These are phyloP conservation scores for Pelobates fuscus DNA, from an alignment of 2,113 vertebrate genomes.

Conservation along the genomic window DNA sequence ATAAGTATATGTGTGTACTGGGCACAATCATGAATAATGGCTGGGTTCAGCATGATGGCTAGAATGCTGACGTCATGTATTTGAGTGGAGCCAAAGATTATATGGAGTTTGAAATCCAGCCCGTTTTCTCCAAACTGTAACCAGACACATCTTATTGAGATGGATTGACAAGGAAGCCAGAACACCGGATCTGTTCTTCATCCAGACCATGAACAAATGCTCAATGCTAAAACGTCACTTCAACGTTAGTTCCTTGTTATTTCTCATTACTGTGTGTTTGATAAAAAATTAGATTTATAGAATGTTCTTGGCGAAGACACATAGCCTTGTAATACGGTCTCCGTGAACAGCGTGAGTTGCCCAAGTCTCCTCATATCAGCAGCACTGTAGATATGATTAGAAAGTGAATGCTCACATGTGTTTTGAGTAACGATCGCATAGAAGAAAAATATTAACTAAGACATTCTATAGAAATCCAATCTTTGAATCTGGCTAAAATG, in stretches of 20 bases:
- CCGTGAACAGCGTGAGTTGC: neutral
- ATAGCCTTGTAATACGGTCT: slow-evolving; percentile 6
- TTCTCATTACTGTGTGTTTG: slow-evolving; percentile 15
- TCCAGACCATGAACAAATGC: too few relatives aligned
- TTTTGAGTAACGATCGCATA: neutral
- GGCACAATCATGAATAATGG: too few relatives aligned
- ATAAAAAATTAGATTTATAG: slow-evolving; percentile 11
- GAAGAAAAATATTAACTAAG: neutral
- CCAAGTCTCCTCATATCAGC: slow-evolving; percentile 27
- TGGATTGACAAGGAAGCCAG: neutral
- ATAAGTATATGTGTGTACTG: too few relatives aligned
- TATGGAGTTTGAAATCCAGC: too few relatives aligned
- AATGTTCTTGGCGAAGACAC: neutral
- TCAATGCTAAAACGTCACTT: too few relatives aligned
- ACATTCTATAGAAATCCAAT: slow-evolving; percentile 1
- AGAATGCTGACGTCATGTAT: too few relatives aligned
- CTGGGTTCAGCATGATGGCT: too few relatives aligned
- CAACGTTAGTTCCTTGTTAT: neutral
- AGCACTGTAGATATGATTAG: slow-evolving; percentile 23
- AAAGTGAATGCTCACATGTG: neutral
- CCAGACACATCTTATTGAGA: neutral
- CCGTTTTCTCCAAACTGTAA: too few relatives aligned
- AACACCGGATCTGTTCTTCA: neutral
- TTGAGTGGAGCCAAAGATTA: too few relatives aligned
- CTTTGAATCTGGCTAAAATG: neutral